Percentiles rank a stretch among this genome's conserved stretches.
These are phyloP conservation scores for Chitala chitala DNA, from an alignment of 2,113 vertebrate species.

Conservation along the genomic window DNA sequence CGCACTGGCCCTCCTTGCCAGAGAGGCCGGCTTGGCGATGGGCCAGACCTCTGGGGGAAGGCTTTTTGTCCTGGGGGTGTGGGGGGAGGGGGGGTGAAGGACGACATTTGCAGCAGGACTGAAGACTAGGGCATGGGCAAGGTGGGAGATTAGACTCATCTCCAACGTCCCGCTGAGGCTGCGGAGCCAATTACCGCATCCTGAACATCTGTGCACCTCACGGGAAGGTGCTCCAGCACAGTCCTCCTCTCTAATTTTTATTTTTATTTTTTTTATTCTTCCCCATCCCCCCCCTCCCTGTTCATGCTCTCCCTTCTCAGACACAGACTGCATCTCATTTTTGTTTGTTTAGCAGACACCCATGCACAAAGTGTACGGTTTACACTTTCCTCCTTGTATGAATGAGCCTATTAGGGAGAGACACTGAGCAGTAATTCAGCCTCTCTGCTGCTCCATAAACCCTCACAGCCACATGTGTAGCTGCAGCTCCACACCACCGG, in stretches of 20 bases:
- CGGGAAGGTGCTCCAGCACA: slow-evolving; percentile 29
- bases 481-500: too few relatives aligned
- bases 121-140: background rate
- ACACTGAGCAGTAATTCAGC: too few relatives aligned
- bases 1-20: background rate
- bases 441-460: too few relatives aligned
- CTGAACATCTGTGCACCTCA: slow-evolving; percentile 58
- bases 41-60: background rate
- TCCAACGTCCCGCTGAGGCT: slow-evolving; percentile 46
- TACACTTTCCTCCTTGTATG: too few relatives aligned
- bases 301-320: background rate
- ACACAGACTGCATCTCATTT: background rate
- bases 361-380: too few relatives aligned
- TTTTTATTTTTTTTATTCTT: too few relatives aligned
- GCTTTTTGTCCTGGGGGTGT: background rate
- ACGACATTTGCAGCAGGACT: slow-evolving; percentile 6
- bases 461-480: too few relatives aligned
- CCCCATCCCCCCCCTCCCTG: background rate
- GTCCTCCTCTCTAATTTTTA: background rate
- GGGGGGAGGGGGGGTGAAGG: background rate
- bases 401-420: too few relatives aligned
- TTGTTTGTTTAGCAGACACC: too few relatives aligned
- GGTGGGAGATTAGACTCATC: slow-evolving; percentile 46
- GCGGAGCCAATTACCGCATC: slow-evolving; percentile 56
- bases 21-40: background rate